Percentiles rank a stretch among this genome's conserved stretches.
These are phyloP conservation scores for Florisuga fusca DNA, from an alignment of 2,797 vertebrate genomes.

Conservation along the genomic window DNA sequence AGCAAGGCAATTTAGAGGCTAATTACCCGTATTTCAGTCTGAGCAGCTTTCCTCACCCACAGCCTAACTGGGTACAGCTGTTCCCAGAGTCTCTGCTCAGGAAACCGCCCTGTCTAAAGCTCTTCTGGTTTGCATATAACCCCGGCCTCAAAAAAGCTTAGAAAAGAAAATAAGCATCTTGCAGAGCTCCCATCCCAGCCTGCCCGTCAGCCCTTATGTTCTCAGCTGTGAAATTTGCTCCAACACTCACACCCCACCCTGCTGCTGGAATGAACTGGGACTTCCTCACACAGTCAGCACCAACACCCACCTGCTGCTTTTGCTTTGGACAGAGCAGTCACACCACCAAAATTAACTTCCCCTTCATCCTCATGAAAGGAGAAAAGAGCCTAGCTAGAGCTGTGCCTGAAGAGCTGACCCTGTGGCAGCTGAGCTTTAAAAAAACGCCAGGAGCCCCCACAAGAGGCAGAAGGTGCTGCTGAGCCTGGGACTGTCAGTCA, in stretches of 20 bases:
- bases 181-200: accelerated
- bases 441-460: too few species aligned
- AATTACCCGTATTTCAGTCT: background rate
- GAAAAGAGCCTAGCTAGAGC: too few species aligned
- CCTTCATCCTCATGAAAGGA: too few species aligned
- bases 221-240: accelerated
- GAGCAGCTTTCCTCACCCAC: background rate
- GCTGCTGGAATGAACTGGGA: background rate
- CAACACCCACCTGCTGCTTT: too few species aligned
- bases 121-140: accelerated
- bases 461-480: background rate
- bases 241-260: background rate
- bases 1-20: accelerated
- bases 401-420: too few species aligned
- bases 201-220: background rate
- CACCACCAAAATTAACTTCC: background rate
- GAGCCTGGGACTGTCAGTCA: too few species aligned
- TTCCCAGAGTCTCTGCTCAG: background rate
- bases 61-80: accelerated
- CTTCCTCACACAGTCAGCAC: background rate
- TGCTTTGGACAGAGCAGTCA: background rate
- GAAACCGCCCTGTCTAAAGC: background rate
- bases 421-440: too few species aligned
- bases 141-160: background rate
- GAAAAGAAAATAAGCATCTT: background rate